Evolutionary conservation across 2,113 vertebrate genomes (phyloP).

Genomic region (Okapia johnstoni): DNA sequence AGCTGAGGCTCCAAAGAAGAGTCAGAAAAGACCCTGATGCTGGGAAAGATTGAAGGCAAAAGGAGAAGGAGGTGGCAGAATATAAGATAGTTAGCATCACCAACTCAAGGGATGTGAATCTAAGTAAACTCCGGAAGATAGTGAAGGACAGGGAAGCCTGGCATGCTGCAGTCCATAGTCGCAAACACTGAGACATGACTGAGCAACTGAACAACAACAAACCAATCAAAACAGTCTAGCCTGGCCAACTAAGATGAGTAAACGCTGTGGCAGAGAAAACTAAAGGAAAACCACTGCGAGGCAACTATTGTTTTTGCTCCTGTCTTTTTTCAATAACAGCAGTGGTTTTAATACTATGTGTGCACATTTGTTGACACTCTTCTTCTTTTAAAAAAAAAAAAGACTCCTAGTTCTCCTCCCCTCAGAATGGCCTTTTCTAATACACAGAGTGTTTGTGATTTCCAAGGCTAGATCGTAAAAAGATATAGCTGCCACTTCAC

Average conservation of each 20-base stretch:
- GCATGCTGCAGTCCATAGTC: background rate
- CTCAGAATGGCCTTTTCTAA: background rate
- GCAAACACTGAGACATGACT: background rate
- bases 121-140: background rate
- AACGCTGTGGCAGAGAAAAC: background rate
- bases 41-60: background rate
- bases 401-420: background rate
- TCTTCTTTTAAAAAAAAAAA: background rate
- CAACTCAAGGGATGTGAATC: background rate
- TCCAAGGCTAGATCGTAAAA: background rate
- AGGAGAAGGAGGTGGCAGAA: background rate
- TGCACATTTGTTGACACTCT: background rate
- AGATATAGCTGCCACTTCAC: no score
- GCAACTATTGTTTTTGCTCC: background rate
- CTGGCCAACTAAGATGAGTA: background rate
- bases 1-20: background rate
- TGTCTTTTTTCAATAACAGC: background rate
- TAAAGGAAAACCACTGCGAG: background rate
- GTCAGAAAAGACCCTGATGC: background rate
- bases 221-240: background rate
- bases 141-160: background rate
- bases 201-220: background rate
- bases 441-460: rapidly evolving
- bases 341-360: background rate
- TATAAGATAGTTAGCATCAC: background rate